Evolutionary conservation across 2,113 vertebrate species (phyloP).

Genomic region (Cyanoderma ruficeps): DNA sequence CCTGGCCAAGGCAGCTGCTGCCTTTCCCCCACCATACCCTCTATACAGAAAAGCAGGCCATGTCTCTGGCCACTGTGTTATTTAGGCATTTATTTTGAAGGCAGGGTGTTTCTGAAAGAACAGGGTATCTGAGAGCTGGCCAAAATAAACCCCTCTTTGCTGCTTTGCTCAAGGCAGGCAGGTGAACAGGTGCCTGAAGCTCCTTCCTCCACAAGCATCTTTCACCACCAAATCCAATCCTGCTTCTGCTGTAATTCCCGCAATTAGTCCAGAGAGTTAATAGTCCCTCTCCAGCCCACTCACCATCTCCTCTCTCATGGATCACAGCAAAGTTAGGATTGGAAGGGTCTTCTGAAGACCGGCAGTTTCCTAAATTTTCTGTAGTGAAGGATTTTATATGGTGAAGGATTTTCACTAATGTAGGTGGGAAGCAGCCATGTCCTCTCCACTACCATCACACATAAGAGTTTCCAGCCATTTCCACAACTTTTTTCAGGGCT

Average conservation of each 20-base stretch:
- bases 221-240: background rate
- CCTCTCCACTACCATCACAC: background rate
- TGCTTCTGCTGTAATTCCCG: background rate
- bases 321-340: background rate
- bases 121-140: background rate
- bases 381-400: background rate
- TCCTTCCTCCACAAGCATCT: background rate
- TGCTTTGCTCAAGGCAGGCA: background rate
- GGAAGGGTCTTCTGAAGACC: background rate
- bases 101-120: background rate
- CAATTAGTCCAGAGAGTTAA: background rate
- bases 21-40: fast-evolving
- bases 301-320: background rate
- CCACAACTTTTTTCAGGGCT: background rate
- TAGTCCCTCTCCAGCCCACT: background rate
- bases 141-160: background rate
- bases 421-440: background rate
- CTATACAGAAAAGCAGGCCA: background rate
- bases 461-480: background rate
- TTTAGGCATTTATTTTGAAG: background rate
- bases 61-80: background rate
- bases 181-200: background rate
- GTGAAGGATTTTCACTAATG: background rate
- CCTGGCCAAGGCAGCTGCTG: background rate
- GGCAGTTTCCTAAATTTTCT: background rate